These are phyloP conservation scores for Trematocara variabile DNA, from an alignment of 2,113 vertebrate genomes.

Conservation along the genomic window DNA sequence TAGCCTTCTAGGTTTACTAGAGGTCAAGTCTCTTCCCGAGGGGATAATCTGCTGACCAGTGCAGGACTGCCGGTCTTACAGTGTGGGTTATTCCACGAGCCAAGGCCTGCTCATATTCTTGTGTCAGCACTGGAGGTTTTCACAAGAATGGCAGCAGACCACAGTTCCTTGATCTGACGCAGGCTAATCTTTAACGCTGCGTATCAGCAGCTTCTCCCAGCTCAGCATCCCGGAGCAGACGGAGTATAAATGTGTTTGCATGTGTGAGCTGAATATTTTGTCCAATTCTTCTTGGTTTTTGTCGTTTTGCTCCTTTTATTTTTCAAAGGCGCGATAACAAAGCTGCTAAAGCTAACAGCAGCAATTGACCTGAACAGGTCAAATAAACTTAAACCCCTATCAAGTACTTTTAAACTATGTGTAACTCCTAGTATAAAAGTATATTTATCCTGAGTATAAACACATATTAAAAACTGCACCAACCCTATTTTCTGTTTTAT, in stretches of 20 bases:
- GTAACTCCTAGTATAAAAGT: not conserved
- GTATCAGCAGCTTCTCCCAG: conserved; percentile 14
- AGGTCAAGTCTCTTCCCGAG: fast-evolving
- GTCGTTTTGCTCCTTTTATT: not conserved
- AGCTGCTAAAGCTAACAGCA: not conserved
- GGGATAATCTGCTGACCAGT: not conserved
- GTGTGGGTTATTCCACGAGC: fast-evolving
- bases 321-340: not conserved
- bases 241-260: not conserved
- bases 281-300: fast-evolving
- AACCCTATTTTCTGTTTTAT: not conserved
- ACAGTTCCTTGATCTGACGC: not conserved
- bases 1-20: not conserved
- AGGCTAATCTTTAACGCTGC: conserved; percentile 42
- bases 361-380: not conserved
- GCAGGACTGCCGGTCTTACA: not conserved
- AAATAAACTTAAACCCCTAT: not conserved
- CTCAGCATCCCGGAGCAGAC: not conserved
- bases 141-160: conserved; percentile 28
- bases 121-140: conserved; percentile 49
- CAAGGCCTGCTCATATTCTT: not conserved
- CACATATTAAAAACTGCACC: not conserved
- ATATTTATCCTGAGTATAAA: not conserved
- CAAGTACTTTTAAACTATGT: not conserved
- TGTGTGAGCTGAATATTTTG: not conserved